A percentile compares a stretch with the other conserved stretches of the same genome.
These are phyloP conservation scores for Otolemur garnettii DNA, from an alignment of 2,113 vertebrate genomes.

Conservation along the genomic window DNA sequence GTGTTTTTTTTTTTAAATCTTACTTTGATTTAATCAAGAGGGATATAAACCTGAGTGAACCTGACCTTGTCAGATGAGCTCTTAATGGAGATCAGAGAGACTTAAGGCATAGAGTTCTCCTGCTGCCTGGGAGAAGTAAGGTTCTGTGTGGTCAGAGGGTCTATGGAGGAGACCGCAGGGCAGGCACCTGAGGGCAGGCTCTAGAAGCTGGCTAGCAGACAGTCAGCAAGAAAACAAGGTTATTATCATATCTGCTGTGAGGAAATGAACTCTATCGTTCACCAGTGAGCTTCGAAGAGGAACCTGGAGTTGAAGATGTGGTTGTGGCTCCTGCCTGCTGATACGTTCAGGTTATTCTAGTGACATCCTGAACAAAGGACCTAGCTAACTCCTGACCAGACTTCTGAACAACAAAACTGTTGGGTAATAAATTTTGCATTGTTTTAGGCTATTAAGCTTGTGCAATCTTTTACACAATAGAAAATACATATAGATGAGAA, in stretches of 20 bases:
- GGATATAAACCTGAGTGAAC: background rate
- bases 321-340: background rate
- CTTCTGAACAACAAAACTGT: background rate
- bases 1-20: background rate
- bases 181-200: background rate
- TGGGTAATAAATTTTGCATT: background rate
- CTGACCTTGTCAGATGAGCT: background rate
- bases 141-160: background rate
- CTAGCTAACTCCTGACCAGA: background rate
- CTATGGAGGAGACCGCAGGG: background rate
- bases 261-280: background rate
- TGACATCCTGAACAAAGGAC: background rate
- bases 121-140: background rate
- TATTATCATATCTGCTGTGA: background rate
- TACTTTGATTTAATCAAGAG: background rate
- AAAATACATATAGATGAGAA: background rate
- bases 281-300: background rate
- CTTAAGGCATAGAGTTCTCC: background rate
- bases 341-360: background rate
- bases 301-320: background rate
- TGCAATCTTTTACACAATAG: background rate
- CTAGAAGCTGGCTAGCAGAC: background rate
- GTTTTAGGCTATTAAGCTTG: background rate
- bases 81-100: conserved; percentile 19
- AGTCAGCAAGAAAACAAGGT: background rate